A percentile compares a stretch with the other conserved stretches of the same genome.
These are phyloP conservation scores for Coendou prehensilis DNA, from an alignment of 2,797 vertebrate species.

Conservation along the genomic window DNA sequence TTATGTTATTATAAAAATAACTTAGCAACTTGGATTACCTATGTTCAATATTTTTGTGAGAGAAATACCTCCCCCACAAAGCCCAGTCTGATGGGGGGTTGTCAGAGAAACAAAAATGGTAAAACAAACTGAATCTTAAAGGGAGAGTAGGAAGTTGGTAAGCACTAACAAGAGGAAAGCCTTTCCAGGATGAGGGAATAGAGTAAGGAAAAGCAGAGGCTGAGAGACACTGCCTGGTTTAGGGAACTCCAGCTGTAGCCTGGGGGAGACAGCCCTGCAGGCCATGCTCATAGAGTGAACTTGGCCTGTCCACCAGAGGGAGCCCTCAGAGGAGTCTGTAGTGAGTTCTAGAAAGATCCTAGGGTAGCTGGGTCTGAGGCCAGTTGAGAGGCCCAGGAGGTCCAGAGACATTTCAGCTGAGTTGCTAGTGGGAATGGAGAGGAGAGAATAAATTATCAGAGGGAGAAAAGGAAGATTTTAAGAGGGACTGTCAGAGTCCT, in stretches of 20 bases:
- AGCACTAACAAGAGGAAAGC: neutral
- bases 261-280: neutral
- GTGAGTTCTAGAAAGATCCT: conserved; percentile 13
- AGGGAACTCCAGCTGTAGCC: neutral
- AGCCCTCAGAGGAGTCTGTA: neutral
- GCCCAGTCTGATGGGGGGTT: neutral
- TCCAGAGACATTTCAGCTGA: neutral
- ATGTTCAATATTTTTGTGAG: conserved; percentile 5
- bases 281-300: neutral
- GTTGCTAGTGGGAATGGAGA: neutral
- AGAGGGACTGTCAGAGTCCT: neutral
- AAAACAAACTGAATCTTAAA: neutral
- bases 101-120: neutral
- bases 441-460: neutral
- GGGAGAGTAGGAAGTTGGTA: neutral
- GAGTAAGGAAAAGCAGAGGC: neutral
- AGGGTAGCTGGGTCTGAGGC: neutral
- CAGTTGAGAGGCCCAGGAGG: neutral
- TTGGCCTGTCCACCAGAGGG: conserved; percentile 56
- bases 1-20: neutral
- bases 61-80: neutral
- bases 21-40: neutral
- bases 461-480: neutral
- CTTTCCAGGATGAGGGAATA: neutral
- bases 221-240: neutral